A percentile compares a stretch with the other conserved stretches of the same genome.
Evolutionary conservation across 2,797 vertebrate species (phyloP).

Genomic region (Pagetopsis macropterus): DNA sequence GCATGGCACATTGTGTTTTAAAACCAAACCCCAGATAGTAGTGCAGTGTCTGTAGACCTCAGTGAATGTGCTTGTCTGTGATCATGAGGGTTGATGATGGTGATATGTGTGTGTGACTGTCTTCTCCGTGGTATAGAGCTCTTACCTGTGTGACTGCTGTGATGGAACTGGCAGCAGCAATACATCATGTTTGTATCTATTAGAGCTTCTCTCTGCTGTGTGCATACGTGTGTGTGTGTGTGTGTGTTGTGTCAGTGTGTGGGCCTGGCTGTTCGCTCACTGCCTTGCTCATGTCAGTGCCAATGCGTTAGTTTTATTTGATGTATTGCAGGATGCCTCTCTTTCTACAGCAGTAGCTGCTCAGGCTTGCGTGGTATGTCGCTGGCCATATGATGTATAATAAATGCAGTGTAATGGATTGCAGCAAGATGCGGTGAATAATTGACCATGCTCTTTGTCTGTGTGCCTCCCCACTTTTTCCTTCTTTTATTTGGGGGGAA

Average conservation of each 20-base stretch:
- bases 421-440: slow-evolving; percentile 78
- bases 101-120: slow-evolving; percentile 5
- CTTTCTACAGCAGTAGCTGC: slow-evolving; percentile 43
- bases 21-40: slow-evolving; percentile 1
- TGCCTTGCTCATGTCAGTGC: slow-evolving; percentile 34
- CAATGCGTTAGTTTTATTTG: slow-evolving; percentile 45
- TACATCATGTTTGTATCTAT: slow-evolving; percentile 45
- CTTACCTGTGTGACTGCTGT: slow-evolving; percentile 19
- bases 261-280: slow-evolving; percentile 2
- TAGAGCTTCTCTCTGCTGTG: slow-evolving; percentile 3
- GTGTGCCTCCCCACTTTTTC: slow-evolving; percentile 24
- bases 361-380: slow-evolving; percentile 64
- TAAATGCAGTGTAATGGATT: slow-evolving; percentile 84
- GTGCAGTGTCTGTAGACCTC: neutral
- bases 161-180: slow-evolving; percentile 38
- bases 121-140: neutral
- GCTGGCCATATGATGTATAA: slow-evolving; percentile 77
- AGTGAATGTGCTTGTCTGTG: slow-evolving; percentile 7
- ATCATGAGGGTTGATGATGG: neutral
- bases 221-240: slow-evolving; percentile 13
- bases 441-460: slow-evolving; percentile 82
- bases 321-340: slow-evolving; percentile 52
- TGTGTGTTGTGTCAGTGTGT: slow-evolving; percentile 20
- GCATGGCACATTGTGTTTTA: neutral
- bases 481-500: slow-evolving; percentile 3